A percentile compares a stretch with the other conserved stretches of the same genome.
phyloP scores from a whole-genome alignment of 2,113 vertebrate genomes.

The Jacana jacana region DNA sequence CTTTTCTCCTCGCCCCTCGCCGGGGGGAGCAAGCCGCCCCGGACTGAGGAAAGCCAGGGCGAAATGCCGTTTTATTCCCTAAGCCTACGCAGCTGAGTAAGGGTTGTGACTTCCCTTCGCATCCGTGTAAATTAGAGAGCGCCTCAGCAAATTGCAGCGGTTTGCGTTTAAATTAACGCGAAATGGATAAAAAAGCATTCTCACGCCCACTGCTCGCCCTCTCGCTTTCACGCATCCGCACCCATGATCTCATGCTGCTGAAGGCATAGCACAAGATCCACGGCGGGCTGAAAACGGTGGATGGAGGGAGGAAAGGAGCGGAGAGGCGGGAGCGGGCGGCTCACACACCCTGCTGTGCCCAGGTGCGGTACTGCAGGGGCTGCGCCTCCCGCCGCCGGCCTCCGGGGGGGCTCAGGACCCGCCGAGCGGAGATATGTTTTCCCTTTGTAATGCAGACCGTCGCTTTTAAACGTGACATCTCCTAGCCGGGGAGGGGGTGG shows the following conservation, averaged over 20 bases:
- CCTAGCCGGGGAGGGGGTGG: not conserved
- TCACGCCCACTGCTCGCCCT: constrained; percentile 42
- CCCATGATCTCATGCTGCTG: constrained; percentile 54
- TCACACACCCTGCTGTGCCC: constrained; percentile 22
- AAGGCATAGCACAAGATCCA: constrained; percentile 19
- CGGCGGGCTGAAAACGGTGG: not conserved
- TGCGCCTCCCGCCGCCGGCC: not conserved
- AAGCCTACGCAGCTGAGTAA: not conserved
- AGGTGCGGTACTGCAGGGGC: constrained; percentile 51
- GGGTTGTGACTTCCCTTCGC: not conserved
- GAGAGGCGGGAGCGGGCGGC: not conserved
- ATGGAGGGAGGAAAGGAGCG: not conserved
- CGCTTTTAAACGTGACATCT: not conserved
- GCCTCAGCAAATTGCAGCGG: not conserved
- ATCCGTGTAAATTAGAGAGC: not conserved
- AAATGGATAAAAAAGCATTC: not conserved
- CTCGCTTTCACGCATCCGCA: constrained; percentile 45
- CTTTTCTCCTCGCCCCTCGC: not conserved
- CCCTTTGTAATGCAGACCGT: not conserved
- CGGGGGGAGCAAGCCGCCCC: not conserved
- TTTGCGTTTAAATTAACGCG: not conserved
- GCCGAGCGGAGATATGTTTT: not conserved
- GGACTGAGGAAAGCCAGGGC: not conserved
- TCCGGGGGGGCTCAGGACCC: not conserved
- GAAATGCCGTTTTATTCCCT: not conserved